Conservation (phyloP, 1,140 invertebrate species). For the Fopius arisanus region DNA sequence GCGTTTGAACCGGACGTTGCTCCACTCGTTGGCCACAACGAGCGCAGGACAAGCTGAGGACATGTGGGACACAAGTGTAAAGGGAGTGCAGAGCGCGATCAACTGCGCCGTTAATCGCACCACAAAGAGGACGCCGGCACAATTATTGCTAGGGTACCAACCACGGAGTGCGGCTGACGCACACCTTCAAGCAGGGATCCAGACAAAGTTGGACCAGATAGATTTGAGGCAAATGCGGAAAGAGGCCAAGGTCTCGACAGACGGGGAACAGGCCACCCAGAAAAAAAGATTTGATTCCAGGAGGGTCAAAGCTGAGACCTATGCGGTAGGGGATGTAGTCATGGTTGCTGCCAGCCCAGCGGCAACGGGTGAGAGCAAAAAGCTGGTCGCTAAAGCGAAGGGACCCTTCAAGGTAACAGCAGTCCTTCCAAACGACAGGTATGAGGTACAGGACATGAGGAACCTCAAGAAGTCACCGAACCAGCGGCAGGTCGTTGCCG, state of each 20-base stretch:
- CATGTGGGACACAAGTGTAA: neutral
- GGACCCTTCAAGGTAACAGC: conserved; percentile 42
- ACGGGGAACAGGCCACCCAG: conserved; percentile 22
- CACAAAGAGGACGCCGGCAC: conserved; percentile 19
- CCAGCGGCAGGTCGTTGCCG: conserved; percentile 24
- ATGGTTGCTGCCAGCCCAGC: conserved; percentile 32
- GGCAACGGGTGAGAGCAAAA: conserved; percentile 13
- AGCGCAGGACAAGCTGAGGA: neutral
- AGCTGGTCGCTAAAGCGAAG: conserved; percentile 33
- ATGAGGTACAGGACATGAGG: conserved; percentile 32
- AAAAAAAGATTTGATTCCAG: conserved; percentile 23
- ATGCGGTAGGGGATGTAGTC: conserved; percentile 32
- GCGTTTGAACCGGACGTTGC: neutral
- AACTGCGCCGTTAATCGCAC: conserved; percentile 15
- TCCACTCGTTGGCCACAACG: neutral
- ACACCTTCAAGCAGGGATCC: conserved; percentile 17
- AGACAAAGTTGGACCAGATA: conserved; percentile 28
- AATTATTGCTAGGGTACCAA: conserved; percentile 26
- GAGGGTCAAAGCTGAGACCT: conserved; percentile 24
- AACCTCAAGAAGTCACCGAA: conserved; percentile 15
- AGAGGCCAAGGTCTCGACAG: conserved; percentile 18
- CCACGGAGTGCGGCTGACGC: conserved; percentile 30
- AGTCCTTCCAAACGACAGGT: conserved; percentile 41
- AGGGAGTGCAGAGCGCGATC: neutral
- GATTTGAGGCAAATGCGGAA: conserved; percentile 26